These are phyloP conservation scores for Orthosia gothica DNA, from an alignment of 2,888 invertebrate species.

Conservation along the genomic window DNA sequence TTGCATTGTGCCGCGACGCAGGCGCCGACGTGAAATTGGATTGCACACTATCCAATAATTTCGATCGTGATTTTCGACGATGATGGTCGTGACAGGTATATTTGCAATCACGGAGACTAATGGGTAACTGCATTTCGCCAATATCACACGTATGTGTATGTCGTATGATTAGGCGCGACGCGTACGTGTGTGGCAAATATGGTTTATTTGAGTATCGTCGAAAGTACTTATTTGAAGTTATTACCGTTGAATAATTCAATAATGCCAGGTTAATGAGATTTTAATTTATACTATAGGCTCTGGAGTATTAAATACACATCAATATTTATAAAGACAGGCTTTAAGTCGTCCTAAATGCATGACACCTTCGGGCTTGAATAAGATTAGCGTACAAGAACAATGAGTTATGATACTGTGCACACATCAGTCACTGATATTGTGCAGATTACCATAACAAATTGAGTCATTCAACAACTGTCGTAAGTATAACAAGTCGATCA, in stretches of 20 bases:
- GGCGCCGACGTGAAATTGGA: constrained; percentile 84
- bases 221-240: constrained; percentile 28
- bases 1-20: constrained; percentile 84
- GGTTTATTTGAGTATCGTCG: constrained; percentile 10
- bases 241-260: constrained; percentile 69
- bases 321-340: constrained; percentile 83
- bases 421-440: constrained; percentile 75
- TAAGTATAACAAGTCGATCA: constrained; percentile 71
- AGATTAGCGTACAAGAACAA: constrained; percentile 82
- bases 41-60: constrained; percentile 87
- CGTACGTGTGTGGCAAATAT: constrained; percentile 3
- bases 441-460: constrained; percentile 77
- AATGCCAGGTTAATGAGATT: constrained; percentile 72
- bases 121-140: constrained; percentile 41
- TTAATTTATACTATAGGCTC: constrained; percentile 70
- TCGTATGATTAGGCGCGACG: constrained; percentile 21
- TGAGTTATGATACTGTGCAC: constrained; percentile 72
- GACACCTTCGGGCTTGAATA: constrained; percentile 76
- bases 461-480: constrained; percentile 74
- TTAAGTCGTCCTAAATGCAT: constrained; percentile 81
- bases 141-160: constrained; percentile 43
- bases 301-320: constrained; percentile 69
- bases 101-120: constrained; percentile 52
- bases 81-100: constrained; percentile 82
- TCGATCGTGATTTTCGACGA: constrained; percentile 85